Conservation (phyloP, 2,113 vertebrate genomes). For the Tamias sibiricus region DNA sequence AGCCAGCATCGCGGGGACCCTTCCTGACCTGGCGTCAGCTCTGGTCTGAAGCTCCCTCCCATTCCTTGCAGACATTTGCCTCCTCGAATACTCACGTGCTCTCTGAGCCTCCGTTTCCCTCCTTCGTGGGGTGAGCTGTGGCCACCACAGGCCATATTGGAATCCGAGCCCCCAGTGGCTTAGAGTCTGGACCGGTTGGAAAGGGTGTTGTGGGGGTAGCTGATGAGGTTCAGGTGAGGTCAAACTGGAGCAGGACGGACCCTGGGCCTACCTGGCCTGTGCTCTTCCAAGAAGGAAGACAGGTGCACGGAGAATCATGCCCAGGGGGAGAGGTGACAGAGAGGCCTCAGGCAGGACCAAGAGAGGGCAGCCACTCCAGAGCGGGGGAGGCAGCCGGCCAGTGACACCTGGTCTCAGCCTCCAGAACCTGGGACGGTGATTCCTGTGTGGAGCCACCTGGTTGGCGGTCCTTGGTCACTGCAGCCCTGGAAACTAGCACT, state of each 20-base stretch:
- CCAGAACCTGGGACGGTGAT: not conserved
- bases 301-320: too few relatives aligned
- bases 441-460: too few relatives aligned
- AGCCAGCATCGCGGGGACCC: not conserved
- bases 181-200: not conserved
- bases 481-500: not conserved
- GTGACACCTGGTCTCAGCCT: too few relatives aligned
- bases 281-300: too few relatives aligned
- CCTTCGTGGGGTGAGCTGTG: not conserved
- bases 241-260: too few relatives aligned
- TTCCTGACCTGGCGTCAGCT: not conserved
- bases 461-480: not conserved
- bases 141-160: not conserved
- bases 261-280: too few relatives aligned
- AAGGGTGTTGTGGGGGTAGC: not conserved
- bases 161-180: not conserved
- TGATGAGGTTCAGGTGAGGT: too few relatives aligned
- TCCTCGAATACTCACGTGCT: accelerated
- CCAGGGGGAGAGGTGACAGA: too few relatives aligned
- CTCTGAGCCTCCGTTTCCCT: too few relatives aligned
- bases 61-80: not conserved
- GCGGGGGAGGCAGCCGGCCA: too few relatives aligned
- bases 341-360: too few relatives aligned
- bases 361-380: not conserved
- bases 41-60: not conserved